Evolutionary conservation across 2,113 vertebrate species (phyloP).

Genomic region (Ailurus styani): DNA sequence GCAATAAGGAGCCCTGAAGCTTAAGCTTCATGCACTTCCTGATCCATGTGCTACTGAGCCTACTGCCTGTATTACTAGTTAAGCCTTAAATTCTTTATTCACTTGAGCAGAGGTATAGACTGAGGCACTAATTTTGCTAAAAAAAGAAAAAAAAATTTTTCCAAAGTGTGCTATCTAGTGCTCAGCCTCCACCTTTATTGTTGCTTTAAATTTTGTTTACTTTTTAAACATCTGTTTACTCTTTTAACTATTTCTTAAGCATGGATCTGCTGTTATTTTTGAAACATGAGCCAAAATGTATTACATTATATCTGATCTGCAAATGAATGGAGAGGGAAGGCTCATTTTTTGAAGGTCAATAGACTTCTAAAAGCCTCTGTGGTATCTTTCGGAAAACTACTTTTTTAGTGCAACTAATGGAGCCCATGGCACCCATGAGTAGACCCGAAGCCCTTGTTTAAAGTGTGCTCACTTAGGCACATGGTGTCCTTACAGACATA

Average conservation of each 20-base stretch:
- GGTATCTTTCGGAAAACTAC: constrained; percentile 16
- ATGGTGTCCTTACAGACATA: background rate
- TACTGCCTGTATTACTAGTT: background rate
- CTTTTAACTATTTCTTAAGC: background rate
- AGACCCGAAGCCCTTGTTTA: background rate
- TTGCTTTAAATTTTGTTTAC: background rate
- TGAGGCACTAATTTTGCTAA: constrained; percentile 51
- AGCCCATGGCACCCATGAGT: background rate
- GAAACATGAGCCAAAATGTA: background rate
- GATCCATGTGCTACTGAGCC: background rate
- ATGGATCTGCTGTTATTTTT: background rate
- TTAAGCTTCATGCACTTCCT: background rate
- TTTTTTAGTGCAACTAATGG: background rate
- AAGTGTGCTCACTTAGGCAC: background rate
- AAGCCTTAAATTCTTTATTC: constrained; percentile 33
- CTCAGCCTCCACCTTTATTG: background rate
- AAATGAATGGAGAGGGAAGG: background rate
- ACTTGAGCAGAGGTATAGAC: constrained; percentile 29
- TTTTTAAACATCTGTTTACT: background rate
- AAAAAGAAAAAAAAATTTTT: constrained; percentile 34
- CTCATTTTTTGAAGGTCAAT: constrained; percentile 17
- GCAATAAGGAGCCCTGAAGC: background rate
- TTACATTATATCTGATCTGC: background rate
- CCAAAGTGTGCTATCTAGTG: background rate
- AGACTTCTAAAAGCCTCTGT: background rate